phyloP scores from a whole-genome alignment of 2,797 vertebrate species.

The Typhlichthys eigenmanni region DNA sequence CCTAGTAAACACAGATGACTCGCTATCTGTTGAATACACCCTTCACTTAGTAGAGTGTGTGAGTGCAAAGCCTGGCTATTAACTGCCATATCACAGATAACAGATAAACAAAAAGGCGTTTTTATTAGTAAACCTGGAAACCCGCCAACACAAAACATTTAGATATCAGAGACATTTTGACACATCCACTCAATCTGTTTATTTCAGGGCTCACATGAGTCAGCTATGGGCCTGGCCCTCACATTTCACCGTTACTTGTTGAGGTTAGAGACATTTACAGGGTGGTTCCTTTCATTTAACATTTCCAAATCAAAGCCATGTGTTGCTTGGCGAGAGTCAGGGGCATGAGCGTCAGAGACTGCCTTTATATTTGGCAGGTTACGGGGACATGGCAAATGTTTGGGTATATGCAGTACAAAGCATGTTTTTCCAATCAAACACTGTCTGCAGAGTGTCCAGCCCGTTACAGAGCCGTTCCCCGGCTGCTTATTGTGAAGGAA shows the following conservation, averaged over 20 bases:
- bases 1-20: neutral
- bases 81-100: conserved; percentile 13
- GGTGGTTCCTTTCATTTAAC: conserved; percentile 17
- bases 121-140: conserved; percentile 18
- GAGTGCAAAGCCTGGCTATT: neutral
- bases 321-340: conserved; percentile 4
- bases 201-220: conserved; percentile 21
- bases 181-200: conserved; percentile 14
- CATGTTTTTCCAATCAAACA: conserved; percentile 12
- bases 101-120: neutral
- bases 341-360: conserved; percentile 10
- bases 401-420: neutral
- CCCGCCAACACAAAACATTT: neutral
- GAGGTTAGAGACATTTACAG: conserved; percentile 27
- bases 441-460: no score
- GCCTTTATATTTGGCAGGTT: conserved; percentile 15
- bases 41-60: conserved; percentile 11
- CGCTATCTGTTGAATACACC: neutral
- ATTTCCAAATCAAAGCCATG: conserved; percentile 41
- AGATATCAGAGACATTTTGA: conserved; percentile 5
- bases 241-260: conserved; percentile 3
- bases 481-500: no score
- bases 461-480: no score
- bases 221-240: conserved; percentile 17
- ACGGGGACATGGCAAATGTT: conserved; percentile 5